phyloP scores from a whole-genome alignment of 2,113 vertebrate genomes.

The Bucco capensis region DNA sequence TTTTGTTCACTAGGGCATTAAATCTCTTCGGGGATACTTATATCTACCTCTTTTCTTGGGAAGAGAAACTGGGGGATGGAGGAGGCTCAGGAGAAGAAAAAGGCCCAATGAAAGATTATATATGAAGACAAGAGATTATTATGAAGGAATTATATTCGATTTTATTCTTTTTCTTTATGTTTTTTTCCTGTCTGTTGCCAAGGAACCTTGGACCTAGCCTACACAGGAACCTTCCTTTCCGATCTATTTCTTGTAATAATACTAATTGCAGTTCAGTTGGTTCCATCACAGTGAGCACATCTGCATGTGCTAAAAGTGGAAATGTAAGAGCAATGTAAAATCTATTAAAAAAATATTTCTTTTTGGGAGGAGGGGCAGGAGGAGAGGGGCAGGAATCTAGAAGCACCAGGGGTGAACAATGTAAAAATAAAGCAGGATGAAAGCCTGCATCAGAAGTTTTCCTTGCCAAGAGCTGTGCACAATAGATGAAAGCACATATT shows the following conservation, averaged over 20 bases:
- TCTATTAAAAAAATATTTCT: constrained; percentile 57
- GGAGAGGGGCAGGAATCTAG: not conserved
- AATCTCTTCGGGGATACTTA: not conserved
- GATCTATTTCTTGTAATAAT: constrained; percentile 42
- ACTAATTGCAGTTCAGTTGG: constrained; percentile 55
- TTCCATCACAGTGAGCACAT: constrained; percentile 36
- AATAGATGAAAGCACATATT: constrained; percentile 55
- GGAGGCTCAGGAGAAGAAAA: not conserved
- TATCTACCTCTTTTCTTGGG: not conserved
- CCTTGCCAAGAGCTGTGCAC: constrained; percentile 51
- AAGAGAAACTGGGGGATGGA: not conserved
- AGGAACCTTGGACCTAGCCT: constrained; percentile 20
- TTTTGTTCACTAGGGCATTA: not conserved
- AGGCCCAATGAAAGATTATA: not conserved
- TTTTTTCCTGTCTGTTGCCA: not conserved
- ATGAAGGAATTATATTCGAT: constrained; percentile 3
- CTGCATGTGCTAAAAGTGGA: constrained; percentile 51
- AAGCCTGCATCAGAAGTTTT: constrained; percentile 56
- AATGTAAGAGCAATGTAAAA: constrained; percentile 44
- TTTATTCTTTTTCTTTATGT: not conserved
- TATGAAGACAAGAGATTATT: constrained; percentile 6
- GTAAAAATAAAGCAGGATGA: constrained; percentile 39
- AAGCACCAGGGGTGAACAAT: constrained; percentile 37
- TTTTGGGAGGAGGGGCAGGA: not conserved
- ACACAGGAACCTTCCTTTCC: constrained; percentile 29